These are phyloP conservation scores for Agrenia bidenticulata DNA, from an alignment of 2,888 invertebrate genomes.

Conservation along the genomic window DNA sequence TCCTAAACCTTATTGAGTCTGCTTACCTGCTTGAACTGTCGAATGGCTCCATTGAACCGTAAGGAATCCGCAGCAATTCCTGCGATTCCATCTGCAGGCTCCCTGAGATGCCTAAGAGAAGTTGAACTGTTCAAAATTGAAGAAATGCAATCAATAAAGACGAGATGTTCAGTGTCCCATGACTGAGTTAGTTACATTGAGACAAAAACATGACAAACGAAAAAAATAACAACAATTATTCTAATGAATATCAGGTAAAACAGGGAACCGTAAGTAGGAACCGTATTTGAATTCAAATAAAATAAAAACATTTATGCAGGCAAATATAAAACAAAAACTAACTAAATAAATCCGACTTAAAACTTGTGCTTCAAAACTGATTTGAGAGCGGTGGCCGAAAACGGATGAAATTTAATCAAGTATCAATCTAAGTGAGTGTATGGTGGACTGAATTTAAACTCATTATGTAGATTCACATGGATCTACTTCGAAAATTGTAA, in stretches of 20 bases:
- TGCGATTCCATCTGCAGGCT: slow-evolving; percentile 82
- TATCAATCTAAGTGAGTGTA: too few relatives aligned
- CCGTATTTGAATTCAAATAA: too few relatives aligned
- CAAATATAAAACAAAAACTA: too few relatives aligned
- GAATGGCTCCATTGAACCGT: slow-evolving; percentile 93
- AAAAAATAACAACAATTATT: background rate
- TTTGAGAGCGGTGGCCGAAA: too few relatives aligned
- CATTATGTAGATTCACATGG: too few relatives aligned
- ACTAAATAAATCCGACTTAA: too few relatives aligned
- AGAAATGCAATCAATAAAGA: slow-evolving; percentile 22
- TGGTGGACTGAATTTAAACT: too few relatives aligned
- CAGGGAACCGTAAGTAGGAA: background rate
- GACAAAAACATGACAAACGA: background rate
- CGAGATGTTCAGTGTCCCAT: slow-evolving; percentile 13
- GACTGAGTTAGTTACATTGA: slow-evolving; percentile 15
- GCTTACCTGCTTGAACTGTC: slow-evolving; percentile 89
- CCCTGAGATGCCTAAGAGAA: slow-evolving; percentile 80
- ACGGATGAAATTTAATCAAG: too few relatives aligned
- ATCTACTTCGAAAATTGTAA: too few relatives aligned
- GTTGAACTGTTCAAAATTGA: slow-evolving; percentile 62
- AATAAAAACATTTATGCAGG: too few relatives aligned
- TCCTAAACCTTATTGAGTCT: slow-evolving; percentile 8
- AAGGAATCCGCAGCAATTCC: slow-evolving; percentile 95
- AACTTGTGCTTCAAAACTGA: too few relatives aligned
- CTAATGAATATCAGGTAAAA: background rate